Evolutionary conservation across 2,113 vertebrate species (phyloP).

Genomic region (Arvicanthis niloticus): DNA sequence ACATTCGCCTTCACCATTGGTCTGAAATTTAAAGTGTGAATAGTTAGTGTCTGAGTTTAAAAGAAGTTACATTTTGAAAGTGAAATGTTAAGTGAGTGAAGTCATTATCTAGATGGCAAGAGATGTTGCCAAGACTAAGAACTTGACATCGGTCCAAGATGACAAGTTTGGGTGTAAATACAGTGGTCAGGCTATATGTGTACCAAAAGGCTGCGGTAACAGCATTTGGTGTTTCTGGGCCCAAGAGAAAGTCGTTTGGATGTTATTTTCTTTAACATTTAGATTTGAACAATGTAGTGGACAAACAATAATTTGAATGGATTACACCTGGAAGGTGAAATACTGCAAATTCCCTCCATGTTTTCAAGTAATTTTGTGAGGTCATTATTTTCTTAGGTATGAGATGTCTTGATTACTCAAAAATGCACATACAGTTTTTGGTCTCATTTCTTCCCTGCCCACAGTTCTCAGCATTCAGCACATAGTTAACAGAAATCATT

Average conservation of each 20-base stretch:
- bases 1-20: background rate
- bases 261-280: background rate
- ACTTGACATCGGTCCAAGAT: background rate
- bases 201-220: background rate
- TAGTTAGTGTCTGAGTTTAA: background rate
- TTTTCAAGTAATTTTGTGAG: background rate
- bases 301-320: background rate
- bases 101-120: background rate
- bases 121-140: background rate
- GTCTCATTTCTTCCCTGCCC: background rate
- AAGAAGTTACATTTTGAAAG: background rate
- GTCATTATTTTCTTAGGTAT: background rate
- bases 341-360: background rate
- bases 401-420: background rate
- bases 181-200: rapidly evolving
- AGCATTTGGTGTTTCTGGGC: background rate
- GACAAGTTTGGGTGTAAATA: background rate
- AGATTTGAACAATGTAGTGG: background rate
- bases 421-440: background rate
- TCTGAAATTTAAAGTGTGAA: background rate
- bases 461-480: background rate
- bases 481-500: background rate
- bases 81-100: background rate
- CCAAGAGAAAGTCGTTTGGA: background rate
- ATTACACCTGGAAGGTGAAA: background rate